These are phyloP conservation scores for Lapara coniferarum DNA, from an alignment of 2,888 invertebrate species.

Conservation along the genomic window DNA sequence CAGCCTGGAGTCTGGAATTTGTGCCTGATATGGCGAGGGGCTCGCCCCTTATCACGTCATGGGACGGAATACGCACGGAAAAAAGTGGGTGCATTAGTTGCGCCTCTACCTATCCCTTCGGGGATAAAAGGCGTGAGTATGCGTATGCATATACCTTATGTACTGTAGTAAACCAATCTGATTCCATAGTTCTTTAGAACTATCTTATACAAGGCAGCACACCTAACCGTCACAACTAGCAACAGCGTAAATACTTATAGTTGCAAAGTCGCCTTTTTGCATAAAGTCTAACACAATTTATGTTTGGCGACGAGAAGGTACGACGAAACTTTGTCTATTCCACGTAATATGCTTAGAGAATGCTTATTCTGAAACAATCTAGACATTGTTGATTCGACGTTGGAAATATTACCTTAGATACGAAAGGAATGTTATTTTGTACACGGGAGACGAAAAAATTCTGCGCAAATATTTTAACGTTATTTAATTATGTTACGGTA, in stretches of 20 bases:
- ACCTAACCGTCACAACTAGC: no score
- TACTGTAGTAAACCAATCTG: no score
- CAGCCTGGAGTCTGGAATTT: no score
- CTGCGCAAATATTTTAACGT: not conserved
- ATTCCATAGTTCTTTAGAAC: no score
- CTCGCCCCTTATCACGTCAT: no score
- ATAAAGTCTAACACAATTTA: conserved; percentile 14
- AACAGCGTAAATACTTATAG: not conserved
- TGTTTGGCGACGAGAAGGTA: conserved; percentile 23
- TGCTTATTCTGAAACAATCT: conserved; percentile 40
- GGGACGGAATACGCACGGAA: no score
- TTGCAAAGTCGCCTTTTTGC: not conserved
- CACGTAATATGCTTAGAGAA: conserved; percentile 40
- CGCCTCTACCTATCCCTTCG: no score
- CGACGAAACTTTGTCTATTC: conserved; percentile 35
- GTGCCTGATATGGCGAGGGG: no score
- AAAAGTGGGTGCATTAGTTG: no score
- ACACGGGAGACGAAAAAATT: not conserved
- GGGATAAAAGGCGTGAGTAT: no score
- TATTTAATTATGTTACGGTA: not conserved
- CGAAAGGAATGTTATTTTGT: not conserved
- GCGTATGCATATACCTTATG: no score
- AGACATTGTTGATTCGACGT: conserved; percentile 25
- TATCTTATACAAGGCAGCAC: no score
- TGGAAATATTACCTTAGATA: conserved; percentile 12